Conservation (phyloP, 2,113 vertebrate species). For the Talpa occidentalis region DNA sequence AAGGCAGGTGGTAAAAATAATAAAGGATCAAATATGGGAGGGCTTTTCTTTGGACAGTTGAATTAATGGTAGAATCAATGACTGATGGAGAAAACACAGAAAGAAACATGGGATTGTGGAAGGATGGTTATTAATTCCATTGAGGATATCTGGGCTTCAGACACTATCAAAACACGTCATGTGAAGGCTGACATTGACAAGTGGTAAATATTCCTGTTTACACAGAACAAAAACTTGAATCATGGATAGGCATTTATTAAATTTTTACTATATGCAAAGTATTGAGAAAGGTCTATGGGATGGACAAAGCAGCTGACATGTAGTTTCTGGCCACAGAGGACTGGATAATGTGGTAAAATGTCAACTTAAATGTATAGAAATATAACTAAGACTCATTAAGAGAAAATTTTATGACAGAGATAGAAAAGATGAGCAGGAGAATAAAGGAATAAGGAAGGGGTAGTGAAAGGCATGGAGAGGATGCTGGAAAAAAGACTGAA, state of each 20-base stretch:
- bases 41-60: slow-evolving; percentile 45
- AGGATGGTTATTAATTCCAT: slow-evolving; percentile 61
- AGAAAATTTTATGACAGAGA: background rate
- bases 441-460: background rate
- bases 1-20: slow-evolving; percentile 60
- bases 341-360: background rate
- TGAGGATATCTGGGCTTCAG: slow-evolving; percentile 52
- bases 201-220: slow-evolving; percentile 53
- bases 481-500: background rate
- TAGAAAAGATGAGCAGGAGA: background rate
- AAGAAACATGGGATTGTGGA: slow-evolving; percentile 44
- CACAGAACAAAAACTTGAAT: slow-evolving; percentile 52
- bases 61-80: slow-evolving; percentile 59
- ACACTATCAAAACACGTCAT: slow-evolving; percentile 61
- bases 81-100: slow-evolving; percentile 49
- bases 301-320: background rate
- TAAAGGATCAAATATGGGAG: slow-evolving; percentile 41
- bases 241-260: slow-evolving; percentile 7
- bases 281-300: background rate
- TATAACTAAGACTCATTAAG: background rate
- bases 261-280: background rate
- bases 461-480: background rate
- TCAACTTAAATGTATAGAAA: background rate
- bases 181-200: slow-evolving; percentile 46
- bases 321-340: background rate